Evolutionary conservation across 2,113 vertebrate species (phyloP).

Genomic region (Centropus bengalensis): DNA sequence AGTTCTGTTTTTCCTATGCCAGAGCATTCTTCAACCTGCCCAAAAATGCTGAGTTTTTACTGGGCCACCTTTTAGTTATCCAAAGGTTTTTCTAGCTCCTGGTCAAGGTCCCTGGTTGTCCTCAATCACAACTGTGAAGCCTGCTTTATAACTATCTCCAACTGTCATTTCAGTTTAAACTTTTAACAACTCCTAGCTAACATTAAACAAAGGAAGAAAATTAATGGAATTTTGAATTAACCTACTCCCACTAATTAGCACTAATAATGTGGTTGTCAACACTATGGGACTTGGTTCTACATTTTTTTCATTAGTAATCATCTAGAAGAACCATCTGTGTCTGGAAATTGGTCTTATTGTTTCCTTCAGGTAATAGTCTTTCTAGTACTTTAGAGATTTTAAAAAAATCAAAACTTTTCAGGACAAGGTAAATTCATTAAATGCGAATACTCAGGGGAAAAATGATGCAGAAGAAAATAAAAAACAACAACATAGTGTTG

Average conservation of each 20-base stretch:
- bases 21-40: background rate
- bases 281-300: background rate
- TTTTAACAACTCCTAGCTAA: constrained; percentile 50
- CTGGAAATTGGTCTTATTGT: constrained; percentile 51
- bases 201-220: constrained; percentile 51
- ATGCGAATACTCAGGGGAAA: background rate
- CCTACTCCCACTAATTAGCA: background rate
- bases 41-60: background rate
- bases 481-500: background rate
- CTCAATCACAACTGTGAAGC: background rate
- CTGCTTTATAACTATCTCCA: background rate
- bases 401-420: constrained; percentile 22
- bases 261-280: constrained; percentile 44
- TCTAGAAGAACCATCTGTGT: constrained; percentile 40
- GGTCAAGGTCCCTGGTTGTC: background rate
- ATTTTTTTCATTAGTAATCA: background rate
- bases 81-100: background rate
- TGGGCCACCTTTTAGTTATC: background rate
- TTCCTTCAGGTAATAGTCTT: constrained; percentile 53
- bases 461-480: background rate
- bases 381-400: constrained; percentile 44
- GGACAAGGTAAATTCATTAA: background rate
- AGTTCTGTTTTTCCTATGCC: background rate
- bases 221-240: constrained; percentile 45
- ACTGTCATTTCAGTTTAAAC: constrained; percentile 12